phyloP scores from a whole-genome alignment of 2,797 vertebrate species.

The Hemitrygon akajei region DNA sequence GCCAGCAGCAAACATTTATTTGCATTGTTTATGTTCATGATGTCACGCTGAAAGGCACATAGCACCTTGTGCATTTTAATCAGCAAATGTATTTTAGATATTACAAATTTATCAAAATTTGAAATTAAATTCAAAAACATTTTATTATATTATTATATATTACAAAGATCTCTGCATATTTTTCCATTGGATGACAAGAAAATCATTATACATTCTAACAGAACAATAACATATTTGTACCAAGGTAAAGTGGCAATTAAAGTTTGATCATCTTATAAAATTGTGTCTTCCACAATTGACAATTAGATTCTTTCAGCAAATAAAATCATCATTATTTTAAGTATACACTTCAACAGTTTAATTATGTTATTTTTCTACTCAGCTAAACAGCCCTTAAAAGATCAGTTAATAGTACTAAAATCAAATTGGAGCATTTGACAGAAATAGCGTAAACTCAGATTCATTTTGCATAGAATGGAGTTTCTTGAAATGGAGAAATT shows the following conservation, averaged over 20 bases:
- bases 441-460: background rate
- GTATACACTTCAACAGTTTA: background rate
- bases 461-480: too few species aligned
- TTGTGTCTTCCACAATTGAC: background rate
- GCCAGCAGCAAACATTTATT: conserved; percentile 49
- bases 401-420: background rate
- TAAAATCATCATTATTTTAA: background rate
- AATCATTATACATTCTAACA: background rate
- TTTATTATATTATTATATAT: background rate
- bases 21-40: conserved; percentile 47
- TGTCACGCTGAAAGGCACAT: background rate
- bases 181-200: background rate
- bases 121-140: background rate
- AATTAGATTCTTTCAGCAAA: background rate
- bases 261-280: background rate
- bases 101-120: background rate
- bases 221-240: background rate
- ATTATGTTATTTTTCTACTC: background rate
- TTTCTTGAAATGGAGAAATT: too few species aligned
- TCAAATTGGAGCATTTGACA: background rate
- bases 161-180: background rate
- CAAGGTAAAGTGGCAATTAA: background rate
- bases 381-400: background rate
- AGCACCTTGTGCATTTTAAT: background rate
- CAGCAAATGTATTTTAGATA: background rate